phyloP scores from a whole-genome alignment of 2,797 vertebrate genomes.

The Manis pentadactyla region DNA sequence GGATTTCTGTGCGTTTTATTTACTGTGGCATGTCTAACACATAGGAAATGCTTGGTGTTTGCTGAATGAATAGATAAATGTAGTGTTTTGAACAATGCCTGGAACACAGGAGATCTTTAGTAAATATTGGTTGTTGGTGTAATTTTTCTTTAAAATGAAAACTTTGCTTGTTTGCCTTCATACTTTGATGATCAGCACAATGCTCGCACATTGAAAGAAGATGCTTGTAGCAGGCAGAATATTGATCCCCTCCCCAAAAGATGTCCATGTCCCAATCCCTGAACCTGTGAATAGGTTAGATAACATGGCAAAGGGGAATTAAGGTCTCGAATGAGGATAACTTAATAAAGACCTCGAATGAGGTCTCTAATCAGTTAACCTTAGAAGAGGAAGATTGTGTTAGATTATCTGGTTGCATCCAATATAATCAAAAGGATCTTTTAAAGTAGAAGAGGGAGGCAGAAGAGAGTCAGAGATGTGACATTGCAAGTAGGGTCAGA shows the following conservation, averaged over 20 bases:
- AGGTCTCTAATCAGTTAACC: background rate
- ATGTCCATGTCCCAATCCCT: rapidly evolving
- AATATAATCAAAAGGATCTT: background rate
- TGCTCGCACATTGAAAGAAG: background rate
- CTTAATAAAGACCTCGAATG: too few relatives aligned
- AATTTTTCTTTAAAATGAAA: background rate
- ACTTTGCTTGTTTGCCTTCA: background rate
- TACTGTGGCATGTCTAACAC: rapidly evolving
- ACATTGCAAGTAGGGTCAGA: background rate
- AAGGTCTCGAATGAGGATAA: background rate
- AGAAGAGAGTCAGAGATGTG: background rate
- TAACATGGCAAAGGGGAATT: background rate
- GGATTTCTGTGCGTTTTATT: background rate
- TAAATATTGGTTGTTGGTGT: background rate
- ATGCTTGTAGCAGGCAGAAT: background rate
- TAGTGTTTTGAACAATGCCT: background rate
- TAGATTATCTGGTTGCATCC: background rate
- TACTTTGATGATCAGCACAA: background rate
- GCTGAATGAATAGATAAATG: background rate
- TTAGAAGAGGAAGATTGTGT: background rate
- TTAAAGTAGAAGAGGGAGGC: background rate
- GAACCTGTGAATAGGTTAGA: background rate
- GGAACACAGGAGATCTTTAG: background rate
- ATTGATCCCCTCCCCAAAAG: background rate
- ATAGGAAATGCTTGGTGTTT: background rate